Base-by-base conservation (phyloP, 1,140 invertebrate species). In the Vanessa atalanta region DNA sequence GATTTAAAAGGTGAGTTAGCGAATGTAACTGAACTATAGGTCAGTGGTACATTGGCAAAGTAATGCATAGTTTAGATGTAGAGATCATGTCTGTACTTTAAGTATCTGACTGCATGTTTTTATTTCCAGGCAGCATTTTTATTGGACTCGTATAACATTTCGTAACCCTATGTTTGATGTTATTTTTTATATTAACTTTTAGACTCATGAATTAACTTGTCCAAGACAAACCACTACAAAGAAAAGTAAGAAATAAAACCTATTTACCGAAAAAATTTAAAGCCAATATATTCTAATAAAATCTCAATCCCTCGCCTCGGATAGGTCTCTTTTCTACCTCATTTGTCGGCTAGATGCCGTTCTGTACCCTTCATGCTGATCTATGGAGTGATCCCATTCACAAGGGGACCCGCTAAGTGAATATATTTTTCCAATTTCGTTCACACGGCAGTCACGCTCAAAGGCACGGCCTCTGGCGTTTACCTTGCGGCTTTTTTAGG, bases 361-460 rank as follows among this genome's bases (percentile, higher is more conserved):
- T 70, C 69, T 76, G 73, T 53, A 76, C 69, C 77, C 78, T 76
- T 72, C 76, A 67, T 57, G 55, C 63, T 82, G 79, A 85, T 82
- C 77, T 85, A 85, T 85, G 72, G 80, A 79, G 77, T 72, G 70
- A 76, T 80, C 65, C 60, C 55, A 69, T 68, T 72, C 65, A 55
- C 74, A 77, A 77, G 77, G 79, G 73, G 65, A 75, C 70, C 68
- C 69, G 73, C 70, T 80, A 85, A 85, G 80, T 85, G 81, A 85
- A 83, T 85, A 85, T 85, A 85, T 79, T 82, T 85, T 85, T 84
- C 73, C 81, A 82, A 83, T 83, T 81, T 80, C 73, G 64, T 66
- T 65, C 61, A 60, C 65, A 67, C 73, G 70, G 72, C 65, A 76
- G 72, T 76, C 78, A 78, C 64, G 72, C 68, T 79, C 68, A 77